Evolutionary conservation across 35 echinoderm and acorn worm species (phyloP).

Genomic region (Ophiothrix spiculata): DNA sequence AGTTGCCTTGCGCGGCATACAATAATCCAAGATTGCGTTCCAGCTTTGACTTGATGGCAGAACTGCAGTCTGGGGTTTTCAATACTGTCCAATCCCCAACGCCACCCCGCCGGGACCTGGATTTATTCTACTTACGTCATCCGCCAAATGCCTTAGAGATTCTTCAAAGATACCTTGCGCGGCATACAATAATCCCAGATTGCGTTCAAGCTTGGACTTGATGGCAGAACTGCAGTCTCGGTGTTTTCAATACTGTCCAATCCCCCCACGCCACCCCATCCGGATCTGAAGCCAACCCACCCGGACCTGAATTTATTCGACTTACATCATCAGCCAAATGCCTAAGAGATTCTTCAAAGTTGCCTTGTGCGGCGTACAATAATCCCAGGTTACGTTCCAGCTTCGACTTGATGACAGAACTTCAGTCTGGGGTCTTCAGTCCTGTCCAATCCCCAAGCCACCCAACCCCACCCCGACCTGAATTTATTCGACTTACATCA

Average conservation of each 20-base stretch:
- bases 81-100: constrained; percentile 96
- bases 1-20: constrained; percentile 88
- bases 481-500: too few relatives aligned
- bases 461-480: too few relatives aligned
- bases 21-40: constrained; percentile 84
- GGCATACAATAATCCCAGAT: constrained; percentile 87
- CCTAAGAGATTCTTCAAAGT: constrained; percentile 76
- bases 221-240: constrained; percentile 84
- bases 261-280: too few relatives aligned
- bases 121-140: constrained; percentile 99
- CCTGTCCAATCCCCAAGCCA: too few relatives aligned
- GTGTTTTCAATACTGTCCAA: constrained; percentile 96
- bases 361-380: constrained; percentile 86
- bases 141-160: constrained; percentile 71
- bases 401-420: constrained; percentile 90
- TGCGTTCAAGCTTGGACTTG: constrained; percentile 88
- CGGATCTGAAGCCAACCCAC: too few relatives aligned
- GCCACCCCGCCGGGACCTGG: too few relatives aligned
- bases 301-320: too few relatives aligned
- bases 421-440: constrained; percentile 87
- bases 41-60: constrained; percentile 91
- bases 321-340: constrained; percentile 95
- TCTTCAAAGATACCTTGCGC: constrained; percentile 87
- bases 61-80: constrained; percentile 90
- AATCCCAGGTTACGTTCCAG: constrained; percentile 83